Base-by-base conservation (phyloP, 2,113 vertebrate genomes). In the Mionectes macconnelli region DNA sequence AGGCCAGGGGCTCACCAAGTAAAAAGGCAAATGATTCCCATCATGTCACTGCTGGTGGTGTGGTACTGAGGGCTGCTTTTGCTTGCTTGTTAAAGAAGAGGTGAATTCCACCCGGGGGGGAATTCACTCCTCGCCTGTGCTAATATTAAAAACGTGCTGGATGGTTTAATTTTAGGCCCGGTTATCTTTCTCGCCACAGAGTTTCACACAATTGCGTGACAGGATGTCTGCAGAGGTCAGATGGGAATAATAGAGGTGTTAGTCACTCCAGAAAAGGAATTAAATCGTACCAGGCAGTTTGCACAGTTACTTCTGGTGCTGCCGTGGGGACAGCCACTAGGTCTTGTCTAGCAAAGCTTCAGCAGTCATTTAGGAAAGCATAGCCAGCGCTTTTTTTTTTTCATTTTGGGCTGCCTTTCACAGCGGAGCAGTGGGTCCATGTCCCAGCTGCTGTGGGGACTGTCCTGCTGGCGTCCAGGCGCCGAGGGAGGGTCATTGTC, bases 141-240 rank as follows among this genome's bases (percentile, higher is more conserved):
- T 93, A 53, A 80, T 69, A 69, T 76, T 88, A 73, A 94, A 94
- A 93, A 69, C 0, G 7, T 69, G 49, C 79, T 92, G 72, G 92
- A 74, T 50, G 50, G 49, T 90, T 97, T 95, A 88, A 88, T 95
- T 93, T 96, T 89, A 90, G 79, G 33, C 56, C 19, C 0, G 0
- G 64, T 94, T 96, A 95, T 93, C 92, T 93, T 86, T 70, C 90
- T 92, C 0, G 0, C 45, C 1, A 0, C 83, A 87, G 68, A 73
- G 37, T 90, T 52, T 84, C 70, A 86, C 80, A 89, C 83, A 74
- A 63, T 92, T 92, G 86, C 12, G 5, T 92, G 83, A 94, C 86
- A 92, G 91, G 90, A 84, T 95, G 91, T 94, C 94, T 95, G 91
- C 76, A 60, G 92, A 19, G 35, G 79, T 92, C 90, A 92, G 86